Base-by-base conservation (phyloP, 2,888 invertebrate species). In the Yponomeuta malinellus region DNA sequence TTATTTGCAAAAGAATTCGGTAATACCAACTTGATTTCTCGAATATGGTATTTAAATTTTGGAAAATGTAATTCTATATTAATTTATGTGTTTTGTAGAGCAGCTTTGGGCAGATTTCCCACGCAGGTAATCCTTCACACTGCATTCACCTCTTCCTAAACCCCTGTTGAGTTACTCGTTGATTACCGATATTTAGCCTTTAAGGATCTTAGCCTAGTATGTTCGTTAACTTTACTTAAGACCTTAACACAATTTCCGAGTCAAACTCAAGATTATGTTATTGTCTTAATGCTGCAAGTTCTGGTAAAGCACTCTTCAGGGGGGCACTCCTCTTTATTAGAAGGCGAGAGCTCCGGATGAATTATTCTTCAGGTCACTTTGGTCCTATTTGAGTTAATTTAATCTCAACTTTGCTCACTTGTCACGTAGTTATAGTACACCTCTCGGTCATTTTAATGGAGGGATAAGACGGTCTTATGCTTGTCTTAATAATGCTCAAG, bases 311-410 rank as follows among this genome's bases (percentile, higher is more conserved):
- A 85, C 86, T 81, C 83, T 84, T 80, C 89, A 80, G 73, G 90
- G 87, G 90, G 78, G 85, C 80, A 89, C 83, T 89, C 86, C 81
- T 89, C 89, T 89, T 90, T 90, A 90, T 91, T 91, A 91, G 81
- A 76, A 77, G 79, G 80, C 78, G 84, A 83, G 84, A 85, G 81
- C 83, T 86, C 79, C 82, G 77, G 81, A 81, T 89, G 86, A 89
- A 89, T 90, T 89, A 90, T 90, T 89, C 90, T 89, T 89, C 78
- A 81, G 90, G 91, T 90, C 90, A 90, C 90, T 89, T 88, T 77
- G 87, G 89, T 83, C 83, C 88, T 86, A 86, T 89, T 90, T 87
- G 83, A 87, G 86, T 84, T 88, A 90, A 89, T 89, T 90, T 89
- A 89, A 89, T 88, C 83, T 83, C 76, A 87, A 89, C 85, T 88